Evolutionary conservation across 2,113 vertebrate species (phyloP), one percentile per base, ranked within the genome.

Genomic region (Oncorhynchus tshawytscha): DNA sequence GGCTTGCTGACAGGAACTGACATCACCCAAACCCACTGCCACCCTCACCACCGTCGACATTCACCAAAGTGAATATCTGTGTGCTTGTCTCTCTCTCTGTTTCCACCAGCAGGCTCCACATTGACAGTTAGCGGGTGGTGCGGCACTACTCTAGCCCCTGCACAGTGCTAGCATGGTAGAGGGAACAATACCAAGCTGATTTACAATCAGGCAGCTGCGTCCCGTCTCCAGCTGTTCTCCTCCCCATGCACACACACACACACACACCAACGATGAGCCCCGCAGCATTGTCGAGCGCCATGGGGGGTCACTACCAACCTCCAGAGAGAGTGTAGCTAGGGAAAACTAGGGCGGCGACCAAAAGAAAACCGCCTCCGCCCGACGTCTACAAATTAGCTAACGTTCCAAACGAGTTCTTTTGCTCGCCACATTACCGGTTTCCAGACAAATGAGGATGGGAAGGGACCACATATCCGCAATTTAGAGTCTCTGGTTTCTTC

Each of bases 121-220:
- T 75, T 82, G 77, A 76, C 87, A 85, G 64, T 76, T 34, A 39
- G 83, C 72, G 78, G 80, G 80, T 69, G 86, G 84, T 12, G 82
- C 48, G 62, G 57, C 77, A 64, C 79, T 51, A 68, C 79, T 78
- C 62, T 67, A 78, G 79, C 70, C 70, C 59, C 71, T 48, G 18
- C 12, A n/a, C 67, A 31, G 24, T 8, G 67, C 27, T 39, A 54
- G 60, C 57, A 54, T 75, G 77, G 77, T 72, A 78, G 24, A 29
- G 62, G 73, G 31, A 86, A 92, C 90, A 91, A 91, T 90, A 73
- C 74, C 60, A 79, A 81, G 51, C 81, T 91, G 90, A 92, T 92
- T 92, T 79, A 88, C 89, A 91, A 92, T 91, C 86, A 84, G 62
- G 83, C 91, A 92, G 90, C 89, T 91, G 90, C 82, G 85, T 87